Percentiles rank a stretch among this genome's conserved stretches.
These are phyloP conservation scores for Corvus cornix DNA, from an alignment of 2,113 vertebrate species.

Conservation along the genomic window DNA sequence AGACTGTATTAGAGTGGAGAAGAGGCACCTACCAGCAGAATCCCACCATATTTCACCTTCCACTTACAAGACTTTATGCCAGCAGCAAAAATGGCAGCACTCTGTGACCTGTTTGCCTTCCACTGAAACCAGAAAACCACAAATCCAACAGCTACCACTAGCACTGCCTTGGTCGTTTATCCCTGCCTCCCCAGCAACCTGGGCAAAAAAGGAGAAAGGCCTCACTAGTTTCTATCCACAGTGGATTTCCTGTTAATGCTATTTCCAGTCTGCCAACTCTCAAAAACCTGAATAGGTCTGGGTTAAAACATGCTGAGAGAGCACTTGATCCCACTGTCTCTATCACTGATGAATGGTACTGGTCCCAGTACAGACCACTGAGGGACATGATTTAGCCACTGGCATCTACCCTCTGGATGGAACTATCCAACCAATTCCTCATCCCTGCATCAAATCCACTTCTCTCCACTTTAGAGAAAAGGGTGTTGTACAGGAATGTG, in stretches of 20 bases:
- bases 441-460: neutral
- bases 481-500: no score
- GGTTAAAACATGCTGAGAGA: neutral
- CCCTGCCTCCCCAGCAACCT: neutral
- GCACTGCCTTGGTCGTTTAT: neutral
- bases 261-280: neutral
- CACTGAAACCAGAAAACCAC: neutral
- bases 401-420: neutral
- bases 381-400: neutral
- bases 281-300: neutral
- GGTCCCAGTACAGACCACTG: neutral
- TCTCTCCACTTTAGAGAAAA: neutral
- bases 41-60: neutral
- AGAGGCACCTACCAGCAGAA: neutral
- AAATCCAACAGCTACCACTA: neutral
- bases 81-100: neutral
- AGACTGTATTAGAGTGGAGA: neutral
- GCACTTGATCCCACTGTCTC: neutral
- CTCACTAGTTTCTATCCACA: neutral
- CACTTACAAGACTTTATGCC: neutral
- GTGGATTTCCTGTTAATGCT: neutral
- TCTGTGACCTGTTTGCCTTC: neutral
- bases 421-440: neutral
- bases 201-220: neutral
- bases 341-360: neutral